Conservation (phyloP, 37 sponge, comb jelly and placozoan genomes). For the Geodia barretti region DNA sequence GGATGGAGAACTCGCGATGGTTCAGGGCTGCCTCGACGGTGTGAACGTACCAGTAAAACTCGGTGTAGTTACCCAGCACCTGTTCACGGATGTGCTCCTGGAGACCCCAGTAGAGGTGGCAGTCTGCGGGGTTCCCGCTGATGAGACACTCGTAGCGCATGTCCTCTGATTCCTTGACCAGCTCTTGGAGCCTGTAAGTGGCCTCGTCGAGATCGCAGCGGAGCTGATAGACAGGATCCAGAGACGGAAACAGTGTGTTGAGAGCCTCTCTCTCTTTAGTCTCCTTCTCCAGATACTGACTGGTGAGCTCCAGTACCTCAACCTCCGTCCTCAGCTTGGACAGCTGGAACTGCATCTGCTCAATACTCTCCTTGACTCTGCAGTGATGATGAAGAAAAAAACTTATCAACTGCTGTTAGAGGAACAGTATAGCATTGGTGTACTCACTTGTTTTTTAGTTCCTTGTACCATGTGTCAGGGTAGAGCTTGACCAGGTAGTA, state of each 20-base stretch:
- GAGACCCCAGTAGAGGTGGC: background rate
- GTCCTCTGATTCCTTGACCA: background rate
- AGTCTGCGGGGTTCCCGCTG: constrained; percentile 1
- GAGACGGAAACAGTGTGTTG: background rate
- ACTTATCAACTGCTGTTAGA: background rate
- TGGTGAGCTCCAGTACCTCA: background rate
- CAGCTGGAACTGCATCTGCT: constrained; percentile 8
- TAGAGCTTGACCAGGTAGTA: constrained; percentile 36
- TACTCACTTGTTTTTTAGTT: constrained; percentile 15
- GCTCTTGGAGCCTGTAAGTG: background rate
- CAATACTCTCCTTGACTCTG: constrained; percentile 11
- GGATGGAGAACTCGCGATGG: constrained; percentile 6
- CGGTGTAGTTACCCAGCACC: constrained; percentile 10
- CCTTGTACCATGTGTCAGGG: constrained; percentile 33
- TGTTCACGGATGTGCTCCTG: background rate
- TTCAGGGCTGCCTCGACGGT: background rate
- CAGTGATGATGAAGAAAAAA: background rate
- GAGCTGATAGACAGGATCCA: background rate
- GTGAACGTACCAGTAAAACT: constrained; percentile 5
- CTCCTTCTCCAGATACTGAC: constrained; percentile 1
- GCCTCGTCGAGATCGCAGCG: background rate
- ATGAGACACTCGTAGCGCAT: constrained; percentile 3
- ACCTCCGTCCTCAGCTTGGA: background rate
- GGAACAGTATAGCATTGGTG: background rate
- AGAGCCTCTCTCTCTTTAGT: background rate